phyloP scores from a whole-genome alignment of 2,797 vertebrate species.

The Sebastes minor region DNA sequence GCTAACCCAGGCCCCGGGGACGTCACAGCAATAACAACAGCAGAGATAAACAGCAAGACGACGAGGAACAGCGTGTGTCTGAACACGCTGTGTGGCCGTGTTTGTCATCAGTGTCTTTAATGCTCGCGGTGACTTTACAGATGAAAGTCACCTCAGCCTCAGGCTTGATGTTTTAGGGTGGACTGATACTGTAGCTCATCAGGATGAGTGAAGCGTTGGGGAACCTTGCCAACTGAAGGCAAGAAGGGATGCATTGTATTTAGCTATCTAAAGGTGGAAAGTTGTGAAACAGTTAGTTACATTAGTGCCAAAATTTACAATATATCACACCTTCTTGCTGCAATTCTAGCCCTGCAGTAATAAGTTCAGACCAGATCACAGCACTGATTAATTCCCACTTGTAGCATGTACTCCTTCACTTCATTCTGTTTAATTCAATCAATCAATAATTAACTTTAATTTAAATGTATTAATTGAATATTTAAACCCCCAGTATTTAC shows the following conservation, averaged over 20 bases:
- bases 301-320: constrained; percentile 11
- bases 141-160: constrained; percentile 44
- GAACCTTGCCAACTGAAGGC: constrained; percentile 13
- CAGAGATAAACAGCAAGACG: constrained; percentile 45
- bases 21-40: constrained; percentile 40
- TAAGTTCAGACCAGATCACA: neutral
- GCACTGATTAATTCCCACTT: constrained; percentile 16
- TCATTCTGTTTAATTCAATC: constrained; percentile 11
- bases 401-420: neutral
- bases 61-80: constrained; percentile 29
- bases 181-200: constrained; percentile 31
- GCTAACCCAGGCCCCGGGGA: constrained; percentile 42
- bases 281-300: neutral
- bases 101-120: constrained; percentile 58
- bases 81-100: constrained; percentile 38
- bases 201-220: constrained; percentile 33
- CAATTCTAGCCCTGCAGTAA: neutral
- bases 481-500: constrained; percentile 19
- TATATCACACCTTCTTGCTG: neutral
- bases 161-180: constrained; percentile 36
- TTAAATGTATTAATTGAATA: constrained; percentile 19
- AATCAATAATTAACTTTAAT: constrained; percentile 29
- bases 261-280: neutral
- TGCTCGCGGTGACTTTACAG: constrained; percentile 36
- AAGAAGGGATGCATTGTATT: constrained; percentile 5